Conservation (phyloP, 1,140 invertebrate genomes). For the Pentalonia nigronervosa region DNA sequence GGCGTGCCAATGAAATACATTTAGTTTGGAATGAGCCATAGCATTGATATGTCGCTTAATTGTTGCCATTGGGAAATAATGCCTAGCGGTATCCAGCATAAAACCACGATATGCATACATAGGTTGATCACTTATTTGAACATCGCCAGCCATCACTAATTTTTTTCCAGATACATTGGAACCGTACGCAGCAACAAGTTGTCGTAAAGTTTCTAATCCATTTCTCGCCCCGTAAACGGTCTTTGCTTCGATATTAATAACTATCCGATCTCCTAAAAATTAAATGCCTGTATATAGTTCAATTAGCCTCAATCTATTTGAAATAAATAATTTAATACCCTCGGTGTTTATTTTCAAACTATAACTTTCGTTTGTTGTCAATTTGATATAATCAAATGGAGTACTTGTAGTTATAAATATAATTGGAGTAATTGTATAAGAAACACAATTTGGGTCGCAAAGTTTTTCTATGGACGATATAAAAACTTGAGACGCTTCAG, state of each 20-base stretch:
- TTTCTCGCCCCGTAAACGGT: conserved; percentile 80
- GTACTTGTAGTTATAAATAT: not conserved
- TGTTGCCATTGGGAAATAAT: conserved; percentile 75
- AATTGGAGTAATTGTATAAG: not conserved
- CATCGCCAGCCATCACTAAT: conserved; percentile 64
- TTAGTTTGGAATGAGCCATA: conserved; percentile 82
- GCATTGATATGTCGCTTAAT: conserved; percentile 78
- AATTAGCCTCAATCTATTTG: not conserved
- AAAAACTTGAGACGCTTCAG: conserved; percentile 11
- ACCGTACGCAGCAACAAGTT: conserved; percentile 68
- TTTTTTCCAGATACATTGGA: not conserved
- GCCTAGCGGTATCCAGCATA: conserved; percentile 78
- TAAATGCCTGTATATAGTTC: not conserved
- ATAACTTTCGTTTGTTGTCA: conserved; percentile 37
- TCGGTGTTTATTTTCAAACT: not conserved
- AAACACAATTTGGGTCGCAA: not conserved
- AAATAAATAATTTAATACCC: not conserved
- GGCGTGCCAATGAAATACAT: conserved; percentile 86
- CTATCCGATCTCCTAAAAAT: conserved; percentile 64
- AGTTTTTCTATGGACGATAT: not conserved
- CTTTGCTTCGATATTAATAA: conserved; percentile 69
- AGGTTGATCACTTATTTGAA: conserved; percentile 64
- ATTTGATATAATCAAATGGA: conserved; percentile 35
- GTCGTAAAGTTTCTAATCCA: conserved; percentile 78
- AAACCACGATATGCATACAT: conserved; percentile 71